Evolutionary conservation across 2,888 invertebrate genomes (phyloP), one percentile per base, ranked within the genome.

Genomic region (Habrosyne pyritoides): DNA sequence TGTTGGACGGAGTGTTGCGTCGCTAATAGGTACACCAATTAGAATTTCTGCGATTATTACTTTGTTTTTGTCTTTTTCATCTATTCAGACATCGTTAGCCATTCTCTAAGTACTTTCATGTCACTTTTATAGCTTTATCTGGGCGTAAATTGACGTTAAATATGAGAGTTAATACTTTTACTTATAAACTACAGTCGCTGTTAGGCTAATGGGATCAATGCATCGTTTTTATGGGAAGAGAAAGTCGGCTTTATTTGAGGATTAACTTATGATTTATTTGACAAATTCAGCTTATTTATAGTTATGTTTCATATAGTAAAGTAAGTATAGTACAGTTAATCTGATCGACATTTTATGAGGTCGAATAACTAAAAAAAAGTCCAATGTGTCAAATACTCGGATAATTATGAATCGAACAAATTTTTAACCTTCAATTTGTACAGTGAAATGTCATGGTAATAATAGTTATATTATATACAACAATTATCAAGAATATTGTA

Each of bases 141-240:
- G 58, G 64, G 74, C 64, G 74, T 61, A 73, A 79, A 83, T 79
- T 71, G 70, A 69, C 70, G 64, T 64, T 78, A 77, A 83, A 73
- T 73, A 72, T 73, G 55, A 60, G 75, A 78, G 67, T 77, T 76
- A 65, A 42, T 42, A 42, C n/a, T 14, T 42, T 42, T 2, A 42
- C 42, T 18, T 2, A 18, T 42, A 42, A 42, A 42, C 2, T 42
- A 42, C 2, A 42, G 7, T 42, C 18, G 7, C 42, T 18, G 8
- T 18, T 42, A 18, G 18, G 8, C 42, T 42, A 42, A 42, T 42
- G 18, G 18, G 7, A 42, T 18, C 8, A 14, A 42, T 42, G 18
- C 42, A 8, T 42, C 8, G 42, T 42, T 48, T 47, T 47, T 22
- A 48, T 48, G 30, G 30, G 7, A 42, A 42, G 7, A 4, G 14